These are phyloP conservation scores for Drosophila gaucha DNA, from an alignment of 2,888 invertebrate species.

Conservation along the genomic window DNA sequence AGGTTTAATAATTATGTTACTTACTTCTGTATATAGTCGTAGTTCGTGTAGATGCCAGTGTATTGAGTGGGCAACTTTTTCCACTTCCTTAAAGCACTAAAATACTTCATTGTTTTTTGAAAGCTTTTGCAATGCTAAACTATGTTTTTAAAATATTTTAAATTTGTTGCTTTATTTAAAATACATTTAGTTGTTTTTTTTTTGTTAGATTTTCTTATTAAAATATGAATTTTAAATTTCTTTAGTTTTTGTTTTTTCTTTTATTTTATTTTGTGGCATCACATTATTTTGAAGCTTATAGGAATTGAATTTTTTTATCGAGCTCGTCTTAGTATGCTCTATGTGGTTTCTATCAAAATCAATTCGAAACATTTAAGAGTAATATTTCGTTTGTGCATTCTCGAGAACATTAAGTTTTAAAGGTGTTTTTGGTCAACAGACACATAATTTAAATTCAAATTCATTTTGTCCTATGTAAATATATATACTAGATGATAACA, in stretches of 20 bases:
- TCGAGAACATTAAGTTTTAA: slow-evolving; percentile 28
- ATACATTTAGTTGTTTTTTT: slow-evolving; percentile 27
- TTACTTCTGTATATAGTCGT: slow-evolving; percentile 55
- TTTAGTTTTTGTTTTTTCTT: slow-evolving; percentile 18
- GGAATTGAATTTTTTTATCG: slow-evolving; percentile 32
- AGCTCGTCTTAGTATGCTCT: slow-evolving; percentile 34
- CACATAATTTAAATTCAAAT: slow-evolving; percentile 18
- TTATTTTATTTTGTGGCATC: slow-evolving; percentile 39
- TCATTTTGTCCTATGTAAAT: slow-evolving; percentile 20
- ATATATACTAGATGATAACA: slow-evolving; percentile 24
- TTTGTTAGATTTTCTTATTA: slow-evolving; percentile 44
- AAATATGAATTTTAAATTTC: slow-evolving; percentile 59
- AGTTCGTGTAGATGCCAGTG: slow-evolving; percentile 16
- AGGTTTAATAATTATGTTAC: slow-evolving; percentile 26
- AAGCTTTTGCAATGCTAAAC: slow-evolving; percentile 14
- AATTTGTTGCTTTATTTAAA: slow-evolving; percentile 38
- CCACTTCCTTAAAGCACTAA: slow-evolving; percentile 7
- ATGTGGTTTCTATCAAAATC: slow-evolving; percentile 44
- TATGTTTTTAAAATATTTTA: background rate
- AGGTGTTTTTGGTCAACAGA: slow-evolving; percentile 30
- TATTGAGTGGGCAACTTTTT: background rate
- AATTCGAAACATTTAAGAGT: slow-evolving; percentile 28
- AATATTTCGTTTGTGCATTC: slow-evolving; percentile 34
- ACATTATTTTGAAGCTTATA: slow-evolving; percentile 63
- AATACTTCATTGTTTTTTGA: slow-evolving; percentile 40